phyloP scores from a whole-genome alignment of 2,797 vertebrate genomes.

The Acrossocheilus fasciatus region DNA sequence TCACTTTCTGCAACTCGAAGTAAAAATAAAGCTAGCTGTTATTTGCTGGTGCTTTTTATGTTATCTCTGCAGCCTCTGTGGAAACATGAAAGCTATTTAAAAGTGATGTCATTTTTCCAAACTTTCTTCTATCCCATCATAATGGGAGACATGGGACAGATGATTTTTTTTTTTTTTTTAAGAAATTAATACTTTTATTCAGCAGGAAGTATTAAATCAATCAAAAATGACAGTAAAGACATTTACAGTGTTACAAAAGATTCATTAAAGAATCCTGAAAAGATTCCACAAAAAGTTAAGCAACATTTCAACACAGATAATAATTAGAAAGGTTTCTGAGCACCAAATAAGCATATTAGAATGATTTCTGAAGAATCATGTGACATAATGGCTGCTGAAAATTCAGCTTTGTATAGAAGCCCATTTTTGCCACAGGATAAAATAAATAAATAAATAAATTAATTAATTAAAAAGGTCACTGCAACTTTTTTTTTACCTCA shows the following conservation, averaged over 20 bases:
- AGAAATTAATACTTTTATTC: background rate
- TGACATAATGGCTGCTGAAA: background rate
- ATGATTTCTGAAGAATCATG: background rate
- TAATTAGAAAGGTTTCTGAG: background rate
- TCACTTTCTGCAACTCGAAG: conserved; percentile 33
- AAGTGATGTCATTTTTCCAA: background rate
- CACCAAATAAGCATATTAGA: background rate
- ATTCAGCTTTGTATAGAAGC: background rate
- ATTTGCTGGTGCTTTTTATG: background rate
- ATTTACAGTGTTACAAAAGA: background rate
- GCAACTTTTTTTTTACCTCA: background rate
- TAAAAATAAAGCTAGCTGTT: conserved; percentile 25
- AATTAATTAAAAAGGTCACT: background rate
- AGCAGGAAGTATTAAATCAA: background rate
- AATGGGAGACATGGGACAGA: background rate
- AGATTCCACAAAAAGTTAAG: background rate
- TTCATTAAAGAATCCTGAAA: background rate
- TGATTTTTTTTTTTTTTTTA: background rate
- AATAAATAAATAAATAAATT: background rate
- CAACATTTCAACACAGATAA: background rate
- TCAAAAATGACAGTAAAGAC: background rate
- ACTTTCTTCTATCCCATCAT: background rate
- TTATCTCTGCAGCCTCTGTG: conserved; percentile 8
- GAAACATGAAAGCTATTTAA: background rate
- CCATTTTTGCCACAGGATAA: background rate